These are phyloP conservation scores for Oligia latruncula DNA, from an alignment of 2,888 invertebrate genomes.

Conservation along the genomic window DNA sequence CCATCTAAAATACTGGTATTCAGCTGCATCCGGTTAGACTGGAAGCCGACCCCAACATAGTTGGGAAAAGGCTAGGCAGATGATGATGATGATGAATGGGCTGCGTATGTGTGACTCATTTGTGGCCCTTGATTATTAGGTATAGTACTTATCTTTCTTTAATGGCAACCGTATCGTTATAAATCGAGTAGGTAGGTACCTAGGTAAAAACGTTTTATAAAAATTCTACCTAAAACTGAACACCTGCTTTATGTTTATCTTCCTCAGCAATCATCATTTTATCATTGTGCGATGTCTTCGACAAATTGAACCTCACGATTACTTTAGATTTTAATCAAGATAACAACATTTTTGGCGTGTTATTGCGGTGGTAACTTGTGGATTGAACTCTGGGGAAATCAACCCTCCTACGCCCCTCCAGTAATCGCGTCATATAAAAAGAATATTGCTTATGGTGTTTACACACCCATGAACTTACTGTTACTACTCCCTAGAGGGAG, in stretches of 20 bases:
- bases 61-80: too few species aligned
- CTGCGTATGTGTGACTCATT: neutral
- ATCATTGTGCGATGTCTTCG: constrained; percentile 47
- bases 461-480: constrained; percentile 41
- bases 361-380: constrained; percentile 74
- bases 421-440: constrained; percentile 34
- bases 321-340: constrained; percentile 82
- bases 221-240: neutral
- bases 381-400: constrained; percentile 80
- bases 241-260: constrained; percentile 40
- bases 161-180: constrained; percentile 5
- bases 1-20: too few species aligned
- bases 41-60: too few species aligned
- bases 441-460: constrained; percentile 37
- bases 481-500: neutral
- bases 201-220: neutral
- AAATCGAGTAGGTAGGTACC: neutral
- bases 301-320: constrained; percentile 71
- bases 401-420: constrained; percentile 62
- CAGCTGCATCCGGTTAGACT: too few species aligned
- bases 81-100: too few species aligned
- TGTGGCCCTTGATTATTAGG: neutral
- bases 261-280: constrained; percentile 35
- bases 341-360: constrained; percentile 68
- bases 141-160: neutral